Evolutionary conservation across 2,113 vertebrate genomes (phyloP).

Genomic region (Saccopteryx bilineata): DNA sequence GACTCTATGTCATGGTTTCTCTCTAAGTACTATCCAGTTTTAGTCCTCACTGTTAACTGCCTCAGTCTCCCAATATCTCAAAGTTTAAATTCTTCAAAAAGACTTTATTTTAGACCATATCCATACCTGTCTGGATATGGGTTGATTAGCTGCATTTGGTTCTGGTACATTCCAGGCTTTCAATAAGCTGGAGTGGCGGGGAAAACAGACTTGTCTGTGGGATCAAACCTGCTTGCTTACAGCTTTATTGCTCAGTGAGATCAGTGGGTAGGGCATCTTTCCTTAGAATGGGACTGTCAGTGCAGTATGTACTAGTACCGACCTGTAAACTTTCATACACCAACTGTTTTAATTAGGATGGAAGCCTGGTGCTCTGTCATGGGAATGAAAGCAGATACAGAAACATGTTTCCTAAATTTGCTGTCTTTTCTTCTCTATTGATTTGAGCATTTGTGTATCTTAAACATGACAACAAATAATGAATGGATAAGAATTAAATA

Average conservation of each 20-base stretch:
- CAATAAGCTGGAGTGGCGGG: background rate
- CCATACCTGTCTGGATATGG: rapidly evolving
- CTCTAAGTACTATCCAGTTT: background rate
- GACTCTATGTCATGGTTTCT: background rate
- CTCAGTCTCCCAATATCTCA: background rate
- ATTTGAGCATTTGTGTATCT: slow-evolving; percentile 49
- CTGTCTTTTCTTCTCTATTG: slow-evolving; percentile 46
- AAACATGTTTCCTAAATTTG: background rate
- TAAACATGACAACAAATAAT: slow-evolving; percentile 51
- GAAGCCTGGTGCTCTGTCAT: background rate
- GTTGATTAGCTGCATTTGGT: background rate
- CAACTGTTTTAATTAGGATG: background rate
- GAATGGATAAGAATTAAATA: slow-evolving; percentile 45
- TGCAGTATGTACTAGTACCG: background rate
- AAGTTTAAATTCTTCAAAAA: background rate
- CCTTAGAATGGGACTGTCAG: background rate
- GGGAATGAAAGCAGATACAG: background rate
- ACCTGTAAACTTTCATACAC: background rate
- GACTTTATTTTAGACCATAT: background rate
- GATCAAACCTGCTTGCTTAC: background rate
- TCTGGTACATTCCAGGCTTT: background rate
- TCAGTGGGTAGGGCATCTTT: background rate
- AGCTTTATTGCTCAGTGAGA: background rate
- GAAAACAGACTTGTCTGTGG: no score
- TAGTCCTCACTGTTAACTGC: background rate